Evolutionary conservation across 2,797 vertebrate genomes (phyloP).

Genomic region (Sebastes itinus): DNA sequence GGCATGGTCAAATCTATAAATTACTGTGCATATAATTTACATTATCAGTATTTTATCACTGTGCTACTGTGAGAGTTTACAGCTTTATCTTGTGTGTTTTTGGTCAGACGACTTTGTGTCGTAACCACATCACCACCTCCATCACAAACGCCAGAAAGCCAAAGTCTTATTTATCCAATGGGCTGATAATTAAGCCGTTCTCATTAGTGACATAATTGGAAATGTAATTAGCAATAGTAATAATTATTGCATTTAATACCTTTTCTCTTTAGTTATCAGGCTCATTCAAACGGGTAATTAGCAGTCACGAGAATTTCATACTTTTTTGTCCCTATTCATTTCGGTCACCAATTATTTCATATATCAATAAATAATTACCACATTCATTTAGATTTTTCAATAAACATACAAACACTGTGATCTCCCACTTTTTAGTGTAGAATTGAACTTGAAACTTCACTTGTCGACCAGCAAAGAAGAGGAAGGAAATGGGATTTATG

Average conservation of each 20-base stretch:
- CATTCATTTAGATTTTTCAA: constrained; percentile 35
- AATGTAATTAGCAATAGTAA: constrained; percentile 86
- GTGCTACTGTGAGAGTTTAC: background rate
- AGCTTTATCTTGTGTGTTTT: constrained; percentile 21
- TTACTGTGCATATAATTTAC: background rate
- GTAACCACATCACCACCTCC: constrained; percentile 49
- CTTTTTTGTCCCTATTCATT: constrained; percentile 74
- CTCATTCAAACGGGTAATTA: constrained; percentile 80
- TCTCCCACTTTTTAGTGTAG: background rate
- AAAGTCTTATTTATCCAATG: constrained; percentile 78
- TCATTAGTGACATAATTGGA: constrained; percentile 87
- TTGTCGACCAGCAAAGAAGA: background rate
- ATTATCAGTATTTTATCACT: constrained; percentile 1
- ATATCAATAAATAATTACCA: constrained; percentile 35
- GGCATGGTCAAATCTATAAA: background rate
- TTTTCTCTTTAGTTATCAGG: constrained; percentile 83
- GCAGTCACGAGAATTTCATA: constrained; percentile 74
- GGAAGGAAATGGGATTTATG: background rate
- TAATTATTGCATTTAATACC: constrained; percentile 85
- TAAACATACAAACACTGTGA: constrained; percentile 43
- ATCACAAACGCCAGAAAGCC: constrained; percentile 63
- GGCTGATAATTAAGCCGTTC: constrained; percentile 80
- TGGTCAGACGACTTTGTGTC: constrained; percentile 51
- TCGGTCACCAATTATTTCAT: constrained; percentile 57
- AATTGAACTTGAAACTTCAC: background rate